phyloP scores from a whole-genome alignment of 64 coral and sea anemone genomes.

The Montipora sp. region DNA sequence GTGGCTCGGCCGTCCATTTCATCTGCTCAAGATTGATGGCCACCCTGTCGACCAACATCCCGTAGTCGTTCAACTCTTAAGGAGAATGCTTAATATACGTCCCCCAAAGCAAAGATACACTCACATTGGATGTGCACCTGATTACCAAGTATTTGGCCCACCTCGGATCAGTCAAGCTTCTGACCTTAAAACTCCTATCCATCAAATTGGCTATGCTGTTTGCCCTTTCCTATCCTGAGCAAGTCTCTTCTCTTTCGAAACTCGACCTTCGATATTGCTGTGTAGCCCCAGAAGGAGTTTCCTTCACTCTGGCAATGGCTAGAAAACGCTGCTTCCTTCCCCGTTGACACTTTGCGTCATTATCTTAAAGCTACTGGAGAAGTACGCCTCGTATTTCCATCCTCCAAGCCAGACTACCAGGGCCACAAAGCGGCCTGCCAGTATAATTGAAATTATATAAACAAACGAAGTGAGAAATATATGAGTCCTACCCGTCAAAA shows the following conservation, averaged over 20 bases:
- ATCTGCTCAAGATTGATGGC: slow-evolving; percentile 29
- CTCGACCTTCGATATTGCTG: too few relatives aligned
- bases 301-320: neutral
- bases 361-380: slow-evolving; percentile 27
- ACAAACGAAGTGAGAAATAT: neutral
- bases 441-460: too few relatives aligned
- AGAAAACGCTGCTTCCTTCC: neutral
- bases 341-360: neutral
- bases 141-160: neutral
- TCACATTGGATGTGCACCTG: slow-evolving; percentile 16
- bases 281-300: slow-evolving; percentile 9
- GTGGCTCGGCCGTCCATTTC: slow-evolving; percentile 19
- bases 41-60: slow-evolving; percentile 44
- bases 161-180: neutral
- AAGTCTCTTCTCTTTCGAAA: too few relatives aligned
- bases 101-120: slow-evolving; percentile 26
- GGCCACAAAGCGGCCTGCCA: neutral
- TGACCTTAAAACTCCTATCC: slow-evolving; percentile 1
- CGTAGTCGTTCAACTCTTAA: slow-evolving; percentile 36
- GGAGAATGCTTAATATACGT: slow-evolving; percentile 25
- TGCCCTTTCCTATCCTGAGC: neutral
- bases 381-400: neutral
- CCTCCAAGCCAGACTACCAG: slow-evolving; percentile 15
- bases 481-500: too few relatives aligned
- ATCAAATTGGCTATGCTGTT: slow-evolving; percentile 25